Base-by-base conservation (phyloP, 2,888 invertebrate species). In the Zelleria hepariella region DNA sequence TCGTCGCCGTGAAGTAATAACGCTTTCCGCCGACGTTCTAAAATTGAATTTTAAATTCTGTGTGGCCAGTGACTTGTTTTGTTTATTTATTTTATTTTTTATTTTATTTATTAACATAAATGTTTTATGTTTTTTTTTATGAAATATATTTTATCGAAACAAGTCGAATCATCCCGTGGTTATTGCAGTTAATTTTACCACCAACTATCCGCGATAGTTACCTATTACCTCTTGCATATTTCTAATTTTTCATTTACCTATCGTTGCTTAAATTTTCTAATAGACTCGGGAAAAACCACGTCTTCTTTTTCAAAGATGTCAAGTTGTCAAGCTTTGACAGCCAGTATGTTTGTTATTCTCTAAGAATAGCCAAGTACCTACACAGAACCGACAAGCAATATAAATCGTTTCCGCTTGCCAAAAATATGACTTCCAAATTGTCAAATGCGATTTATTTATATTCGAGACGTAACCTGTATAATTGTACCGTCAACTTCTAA, bases 1-100 rank as follows among this genome's bases (percentile, higher is more conserved):
- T 87, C 81, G 83, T 73, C 66, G 67, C 83, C 83, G 83, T 87
- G 82, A 86, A 81, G 77, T 73, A 73, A 81, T 86, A 74, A 85
- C 70, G 71, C 68, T 77, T 82, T 83, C 83, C 85, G 82, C 72
- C 76, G 67, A 66, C 66, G 23, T 51, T 51, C 51, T 51, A 21
- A 51, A 51, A 20, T 20, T 51, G 51, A 51, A 51, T 21, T 51
- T 20, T 15, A 42, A 42, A 15, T 51, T 20, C 51, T 23, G 51
- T 20, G 51, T 51, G 51, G 51, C 23, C 51, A 23, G 51, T 20
- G 51, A 23, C 23, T 4, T 20, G 5, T 6, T 49, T 18, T 4
- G 18, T 21, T 1, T 1, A 20, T 21, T 8, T 51, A 15, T 42
- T 2, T 15, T 10, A 42, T 2, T 42, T 5, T 42, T 42, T 15